Conservation (phyloP, 37 sponge, comb jelly and placozoan genomes). For the Spongia lamella region DNA sequence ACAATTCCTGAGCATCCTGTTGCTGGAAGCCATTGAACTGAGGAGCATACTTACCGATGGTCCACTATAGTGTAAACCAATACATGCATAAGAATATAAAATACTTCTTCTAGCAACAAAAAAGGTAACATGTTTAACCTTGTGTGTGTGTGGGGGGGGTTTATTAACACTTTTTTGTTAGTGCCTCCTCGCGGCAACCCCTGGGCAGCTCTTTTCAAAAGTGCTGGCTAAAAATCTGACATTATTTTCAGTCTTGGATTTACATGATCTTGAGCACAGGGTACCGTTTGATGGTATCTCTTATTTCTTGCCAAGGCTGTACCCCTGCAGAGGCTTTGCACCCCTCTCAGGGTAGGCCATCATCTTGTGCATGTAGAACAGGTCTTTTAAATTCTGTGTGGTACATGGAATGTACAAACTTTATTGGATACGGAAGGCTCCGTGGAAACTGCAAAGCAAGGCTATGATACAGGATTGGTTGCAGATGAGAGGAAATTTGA, state of each 20-base stretch:
- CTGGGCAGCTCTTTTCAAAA: too few species aligned
- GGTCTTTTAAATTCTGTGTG: conserved; percentile 3
- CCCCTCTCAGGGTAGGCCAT: conserved; percentile 19
- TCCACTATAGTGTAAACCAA: conserved; percentile 52
- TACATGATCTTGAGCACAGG: too few species aligned
- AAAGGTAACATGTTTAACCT: too few species aligned
- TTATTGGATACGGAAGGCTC: conserved; percentile 4
- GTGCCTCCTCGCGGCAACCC: too few species aligned
- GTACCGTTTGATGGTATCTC: too few species aligned
- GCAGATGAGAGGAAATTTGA: background rate
- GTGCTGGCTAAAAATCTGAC: too few species aligned
- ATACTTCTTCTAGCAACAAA: too few species aligned
- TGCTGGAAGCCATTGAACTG: conserved; percentile 95
- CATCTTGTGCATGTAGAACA: conserved; percentile 2
- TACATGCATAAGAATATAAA: background rate
- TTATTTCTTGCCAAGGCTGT: conserved; percentile 13
- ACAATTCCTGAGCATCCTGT: conserved; percentile 96
- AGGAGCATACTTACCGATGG: conserved; percentile 87
- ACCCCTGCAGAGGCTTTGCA: conserved; percentile 55
- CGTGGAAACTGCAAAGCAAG: conserved; percentile 7
- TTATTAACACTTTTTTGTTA: too few species aligned
- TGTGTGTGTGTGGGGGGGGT: too few species aligned
- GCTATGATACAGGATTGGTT: background rate
- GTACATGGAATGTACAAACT: conserved; percentile 24
- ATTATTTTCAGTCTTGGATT: too few species aligned